Evolutionary conservation across 2,888 invertebrate genomes (phyloP).

Genomic region (Drosophila macrospina): DNA sequence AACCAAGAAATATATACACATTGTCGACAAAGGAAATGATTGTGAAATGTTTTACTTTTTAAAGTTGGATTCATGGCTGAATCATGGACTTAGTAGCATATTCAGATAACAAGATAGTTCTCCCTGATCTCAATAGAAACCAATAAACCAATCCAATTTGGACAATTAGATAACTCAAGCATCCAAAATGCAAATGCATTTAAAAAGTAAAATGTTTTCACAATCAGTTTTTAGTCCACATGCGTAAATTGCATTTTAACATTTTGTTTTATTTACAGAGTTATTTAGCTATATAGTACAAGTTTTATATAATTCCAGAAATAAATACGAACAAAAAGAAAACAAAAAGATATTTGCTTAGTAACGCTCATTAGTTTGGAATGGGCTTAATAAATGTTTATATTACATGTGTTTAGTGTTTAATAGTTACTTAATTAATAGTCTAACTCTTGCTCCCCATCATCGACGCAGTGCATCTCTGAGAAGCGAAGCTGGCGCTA

Average conservation of each 20-base stretch:
- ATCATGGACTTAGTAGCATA: too few relatives aligned
- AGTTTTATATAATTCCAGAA: conserved; percentile 8
- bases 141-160: too few relatives aligned
- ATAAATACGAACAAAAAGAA: neutral
- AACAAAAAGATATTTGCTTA: neutral
- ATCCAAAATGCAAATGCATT: neutral
- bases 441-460: conserved; percentile 54
- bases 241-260: conserved; percentile 12
- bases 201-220: neutral
- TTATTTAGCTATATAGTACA: conserved; percentile 21
- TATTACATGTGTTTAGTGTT: neutral
- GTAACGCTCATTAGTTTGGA: conserved; percentile 9
- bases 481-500: conserved; percentile 78
- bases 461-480: conserved; percentile 63
- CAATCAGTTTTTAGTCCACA: neutral
- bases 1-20: neutral
- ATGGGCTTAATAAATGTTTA: conserved; percentile 10
- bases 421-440: conserved; percentile 10
- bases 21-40: neutral
- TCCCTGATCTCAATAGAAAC: too few relatives aligned
- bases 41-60: neutral
- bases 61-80: too few relatives aligned
- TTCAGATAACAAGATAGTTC: too few relatives aligned
- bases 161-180: too few relatives aligned
- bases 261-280: conserved; percentile 43